Conservation (phyloP, 1,140 invertebrate species). For the Heliconius melpomene region DNA sequence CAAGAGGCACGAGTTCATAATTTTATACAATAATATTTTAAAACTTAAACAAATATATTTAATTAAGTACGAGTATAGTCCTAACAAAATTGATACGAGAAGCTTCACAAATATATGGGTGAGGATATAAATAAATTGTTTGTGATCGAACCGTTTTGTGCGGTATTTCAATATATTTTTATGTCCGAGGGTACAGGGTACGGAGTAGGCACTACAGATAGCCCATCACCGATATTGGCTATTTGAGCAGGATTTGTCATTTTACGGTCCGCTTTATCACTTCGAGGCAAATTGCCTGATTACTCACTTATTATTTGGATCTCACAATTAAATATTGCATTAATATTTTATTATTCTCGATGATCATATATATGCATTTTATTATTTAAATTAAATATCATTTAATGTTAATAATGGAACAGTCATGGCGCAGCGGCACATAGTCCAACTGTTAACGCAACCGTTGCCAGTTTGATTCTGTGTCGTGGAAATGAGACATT, state of each 20-base stretch:
- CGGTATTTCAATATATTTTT: slow-evolving; percentile 40
- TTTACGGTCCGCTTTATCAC: slow-evolving; percentile 30
- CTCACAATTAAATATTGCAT: slow-evolving; percentile 8
- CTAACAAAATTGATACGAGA: not conserved
- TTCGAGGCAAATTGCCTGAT: slow-evolving; percentile 26
- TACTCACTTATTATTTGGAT: slow-evolving; percentile 17
- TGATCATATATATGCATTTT: too few relatives aligned
- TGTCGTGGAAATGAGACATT: too few relatives aligned
- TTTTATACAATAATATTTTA: too few relatives aligned
- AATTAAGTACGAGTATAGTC: not conserved
- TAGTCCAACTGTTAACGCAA: too few relatives aligned
- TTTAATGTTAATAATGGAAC: too few relatives aligned
- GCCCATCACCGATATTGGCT: slow-evolving; percentile 35
- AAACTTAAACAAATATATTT: too few relatives aligned
- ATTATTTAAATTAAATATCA: too few relatives aligned
- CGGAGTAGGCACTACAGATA: slow-evolving; percentile 28
- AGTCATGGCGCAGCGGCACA: too few relatives aligned
- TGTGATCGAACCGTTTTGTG: slow-evolving; percentile 32
- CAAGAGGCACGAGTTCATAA: too few relatives aligned
- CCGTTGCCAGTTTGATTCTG: too few relatives aligned
- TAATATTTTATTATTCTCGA: not conserved
- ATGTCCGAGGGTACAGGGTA: slow-evolving; percentile 21
- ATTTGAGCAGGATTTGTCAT: slow-evolving; percentile 33
- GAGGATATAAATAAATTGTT: slow-evolving; percentile 34
- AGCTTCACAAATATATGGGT: slow-evolving; percentile 18